Percentiles rank a stretch among this genome's conserved stretches.
Evolutionary conservation across 2,797 vertebrate species (phyloP).

Genomic region (Hemitrygon akajei): DNA sequence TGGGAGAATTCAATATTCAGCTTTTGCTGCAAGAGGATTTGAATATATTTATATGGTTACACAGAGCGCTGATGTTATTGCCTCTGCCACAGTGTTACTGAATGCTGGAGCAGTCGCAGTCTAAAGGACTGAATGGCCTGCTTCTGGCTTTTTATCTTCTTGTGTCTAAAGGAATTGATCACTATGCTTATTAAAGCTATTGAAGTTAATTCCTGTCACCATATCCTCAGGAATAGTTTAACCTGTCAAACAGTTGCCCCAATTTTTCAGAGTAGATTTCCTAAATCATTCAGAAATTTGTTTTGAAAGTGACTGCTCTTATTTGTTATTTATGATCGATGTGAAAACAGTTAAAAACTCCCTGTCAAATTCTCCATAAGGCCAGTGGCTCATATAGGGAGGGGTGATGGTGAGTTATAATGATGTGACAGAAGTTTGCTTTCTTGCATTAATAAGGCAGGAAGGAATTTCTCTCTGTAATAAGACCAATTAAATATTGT

Average conservation of each 20-base stretch:
- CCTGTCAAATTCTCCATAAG: neutral
- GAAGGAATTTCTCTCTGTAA: neutral
- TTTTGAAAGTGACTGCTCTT: neutral
- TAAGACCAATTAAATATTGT: no score
- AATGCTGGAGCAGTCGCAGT: no score
- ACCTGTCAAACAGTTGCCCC: neutral
- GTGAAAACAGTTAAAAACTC: neutral
- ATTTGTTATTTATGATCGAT: neutral
- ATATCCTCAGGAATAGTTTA: neutral
- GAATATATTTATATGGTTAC: no score
- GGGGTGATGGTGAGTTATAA: neutral
- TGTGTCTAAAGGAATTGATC: neutral
- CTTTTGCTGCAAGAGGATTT: no score
- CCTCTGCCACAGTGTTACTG: no score
- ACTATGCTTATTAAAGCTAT: neutral
- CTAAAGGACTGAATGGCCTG: no score
- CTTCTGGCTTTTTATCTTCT: no score
- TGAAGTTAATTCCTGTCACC: neutral
- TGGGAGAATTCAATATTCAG: no score
- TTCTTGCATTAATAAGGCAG: neutral
- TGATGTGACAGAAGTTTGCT: neutral
- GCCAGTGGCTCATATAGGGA: neutral
- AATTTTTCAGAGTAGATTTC: neutral
- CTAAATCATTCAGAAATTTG: neutral
- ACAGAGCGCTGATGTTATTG: no score